Evolutionary conservation across 2,888 invertebrate species (phyloP).

Genomic region (Nephrotoma flavescens): DNA sequence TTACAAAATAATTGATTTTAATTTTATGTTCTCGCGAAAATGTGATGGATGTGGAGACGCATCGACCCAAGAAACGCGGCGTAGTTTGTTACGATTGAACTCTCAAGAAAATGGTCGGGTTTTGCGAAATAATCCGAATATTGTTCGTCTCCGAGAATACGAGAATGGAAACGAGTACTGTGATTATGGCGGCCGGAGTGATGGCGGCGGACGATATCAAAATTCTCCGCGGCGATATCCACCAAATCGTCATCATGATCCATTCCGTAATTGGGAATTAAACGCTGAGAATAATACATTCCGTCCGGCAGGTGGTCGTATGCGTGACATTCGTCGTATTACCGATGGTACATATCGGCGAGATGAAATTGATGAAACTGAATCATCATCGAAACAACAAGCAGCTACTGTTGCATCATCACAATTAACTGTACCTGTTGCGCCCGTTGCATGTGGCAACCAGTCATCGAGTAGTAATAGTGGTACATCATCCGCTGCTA

Average conservation of each 20-base stretch:
- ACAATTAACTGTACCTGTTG: not conserved
- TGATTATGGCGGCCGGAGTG: not conserved
- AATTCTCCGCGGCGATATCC: conserved; percentile 29
- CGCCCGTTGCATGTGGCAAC: not conserved
- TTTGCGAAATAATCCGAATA: conserved; percentile 20
- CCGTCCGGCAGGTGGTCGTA: conserved; percentile 17
- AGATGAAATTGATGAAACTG: conserved; percentile 5
- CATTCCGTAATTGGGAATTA: conserved; percentile 29
- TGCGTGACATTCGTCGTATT: conserved; percentile 9
- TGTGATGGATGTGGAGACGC: conserved; percentile 29
- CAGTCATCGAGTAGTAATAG: not conserved
- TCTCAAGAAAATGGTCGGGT: conserved; percentile 24
- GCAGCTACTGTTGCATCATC: not conserved
- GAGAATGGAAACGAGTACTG: conserved; percentile 25
- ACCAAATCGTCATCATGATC: conserved; percentile 26
- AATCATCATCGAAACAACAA: not conserved
- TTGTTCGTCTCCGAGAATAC: conserved; percentile 24
- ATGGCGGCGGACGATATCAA: conserved; percentile 8
- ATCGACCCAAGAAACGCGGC: conserved; percentile 22
- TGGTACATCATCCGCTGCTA: not conserved
- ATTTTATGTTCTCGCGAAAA: conserved; percentile 33
- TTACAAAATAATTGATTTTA: conserved; percentile 36
- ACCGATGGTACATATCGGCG: conserved; percentile 11
- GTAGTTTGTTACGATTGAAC: conserved; percentile 29
- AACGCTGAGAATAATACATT: conserved; percentile 28